Percentiles rank a stretch among this genome's conserved stretches.
Conservation (phyloP, 2,113 vertebrate genomes). For the Jaculus jaculus region DNA sequence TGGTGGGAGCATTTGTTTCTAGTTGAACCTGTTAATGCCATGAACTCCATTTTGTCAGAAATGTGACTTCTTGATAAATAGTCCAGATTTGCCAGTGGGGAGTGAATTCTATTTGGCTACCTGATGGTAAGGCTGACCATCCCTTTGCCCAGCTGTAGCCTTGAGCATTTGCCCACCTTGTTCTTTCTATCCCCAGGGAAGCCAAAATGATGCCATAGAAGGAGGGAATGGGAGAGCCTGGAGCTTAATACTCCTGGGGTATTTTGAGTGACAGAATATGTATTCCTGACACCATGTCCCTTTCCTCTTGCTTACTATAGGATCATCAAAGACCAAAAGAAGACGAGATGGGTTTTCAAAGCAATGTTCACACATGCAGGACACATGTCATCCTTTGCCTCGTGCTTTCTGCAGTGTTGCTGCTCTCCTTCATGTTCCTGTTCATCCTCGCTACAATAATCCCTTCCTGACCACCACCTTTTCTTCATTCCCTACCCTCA, state of each 20-base stretch:
- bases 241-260: not conserved
- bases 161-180: not conserved
- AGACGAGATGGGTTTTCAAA: constrained; percentile 80
- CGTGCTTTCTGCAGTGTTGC: constrained; percentile 69
- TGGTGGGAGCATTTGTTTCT: not conserved
- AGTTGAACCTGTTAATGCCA: constrained; percentile 7
- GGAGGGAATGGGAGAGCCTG: constrained; percentile 12
- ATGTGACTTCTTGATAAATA: constrained; percentile 31
- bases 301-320: constrained; percentile 80
- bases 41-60: constrained; percentile 35
- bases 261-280: not conserved
- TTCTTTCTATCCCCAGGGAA: not conserved
- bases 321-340: constrained; percentile 71
- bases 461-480: constrained; percentile 36
- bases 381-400: constrained; percentile 73
- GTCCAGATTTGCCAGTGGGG: not conserved
- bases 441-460: constrained; percentile 54
- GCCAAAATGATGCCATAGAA: not conserved
- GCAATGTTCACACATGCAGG: constrained; percentile 73
- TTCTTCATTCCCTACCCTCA: constrained; percentile 30
- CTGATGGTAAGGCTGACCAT: not conserved
- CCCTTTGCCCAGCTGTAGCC: not conserved
- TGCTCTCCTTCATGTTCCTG: constrained; percentile 59
- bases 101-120: constrained; percentile 4
- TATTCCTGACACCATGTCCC: constrained; percentile 68